These are phyloP conservation scores for Temnothorax ravouxi DNA, from an alignment of 2,888 invertebrate genomes.

Conservation along the genomic window DNA sequence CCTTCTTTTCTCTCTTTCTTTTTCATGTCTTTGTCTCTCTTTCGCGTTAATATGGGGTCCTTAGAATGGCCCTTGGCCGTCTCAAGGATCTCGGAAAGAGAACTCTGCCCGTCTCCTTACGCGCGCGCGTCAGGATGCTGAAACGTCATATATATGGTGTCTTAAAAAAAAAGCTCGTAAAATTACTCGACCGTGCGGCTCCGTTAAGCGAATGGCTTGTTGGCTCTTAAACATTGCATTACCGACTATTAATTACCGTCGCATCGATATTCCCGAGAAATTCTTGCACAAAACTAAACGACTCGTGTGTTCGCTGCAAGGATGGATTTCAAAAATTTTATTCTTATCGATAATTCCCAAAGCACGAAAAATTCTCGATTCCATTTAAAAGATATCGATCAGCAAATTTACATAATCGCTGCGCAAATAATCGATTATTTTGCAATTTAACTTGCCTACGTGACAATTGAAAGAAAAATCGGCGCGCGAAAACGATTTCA, in stretches of 20 bases:
- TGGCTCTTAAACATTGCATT: slow-evolving; percentile 50
- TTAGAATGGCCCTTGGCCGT: slow-evolving; percentile 79
- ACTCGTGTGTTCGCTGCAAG: slow-evolving; percentile 27
- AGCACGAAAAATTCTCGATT: neutral
- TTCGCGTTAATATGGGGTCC: slow-evolving; percentile 68
- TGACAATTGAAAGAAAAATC: slow-evolving; percentile 4
- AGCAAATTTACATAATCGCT: neutral
- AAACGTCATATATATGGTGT: slow-evolving; percentile 82
- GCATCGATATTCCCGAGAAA: slow-evolving; percentile 24
- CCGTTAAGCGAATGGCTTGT: slow-evolving; percentile 66
- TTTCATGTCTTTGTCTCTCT: slow-evolving; percentile 57
- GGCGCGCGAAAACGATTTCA: neutral
- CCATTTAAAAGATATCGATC: neutral
- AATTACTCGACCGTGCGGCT: slow-evolving; percentile 51
- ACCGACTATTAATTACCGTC: slow-evolving; percentile 34
- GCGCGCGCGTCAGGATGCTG: slow-evolving; percentile 85
- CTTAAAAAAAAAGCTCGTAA: slow-evolving; percentile 68
- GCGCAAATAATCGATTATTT: neutral
- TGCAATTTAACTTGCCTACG: neutral
- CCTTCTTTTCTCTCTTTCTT: slow-evolving; percentile 63
- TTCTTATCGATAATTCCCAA: neutral
- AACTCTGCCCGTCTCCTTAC: slow-evolving; percentile 78
- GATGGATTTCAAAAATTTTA: neutral
- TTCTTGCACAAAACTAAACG: slow-evolving; percentile 1
- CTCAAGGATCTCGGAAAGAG: slow-evolving; percentile 80